Evolutionary conservation across 2,888 invertebrate species (phyloP).

Genomic region (Atherix ibis): DNA sequence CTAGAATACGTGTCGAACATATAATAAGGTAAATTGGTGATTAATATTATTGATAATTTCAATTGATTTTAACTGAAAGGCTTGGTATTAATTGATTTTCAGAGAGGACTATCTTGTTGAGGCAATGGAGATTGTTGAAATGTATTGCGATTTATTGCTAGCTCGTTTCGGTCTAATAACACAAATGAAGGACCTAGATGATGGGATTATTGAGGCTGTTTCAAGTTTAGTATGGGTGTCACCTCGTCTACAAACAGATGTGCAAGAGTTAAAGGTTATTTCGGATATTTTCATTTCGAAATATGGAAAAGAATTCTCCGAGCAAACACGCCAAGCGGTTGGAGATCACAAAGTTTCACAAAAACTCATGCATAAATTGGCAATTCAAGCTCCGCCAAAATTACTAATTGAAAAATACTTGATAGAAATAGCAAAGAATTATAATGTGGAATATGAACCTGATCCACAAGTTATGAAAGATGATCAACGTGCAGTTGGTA

Average conservation of each 20-base stretch:
- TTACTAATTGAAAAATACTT: conserved; percentile 82
- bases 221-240: conserved; percentile 96
- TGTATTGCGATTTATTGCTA: conserved; percentile 94
- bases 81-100: conserved; percentile 1
- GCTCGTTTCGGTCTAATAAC: conserved; percentile 93
- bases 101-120: conserved; percentile 98
- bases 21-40: conserved; percentile 57
- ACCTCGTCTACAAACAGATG: conserved; percentile 76
- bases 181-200: conserved; percentile 92
- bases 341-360: conserved; percentile 79
- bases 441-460: conserved; percentile 86
- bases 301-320: conserved; percentile 87
- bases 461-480: conserved; percentile 83
- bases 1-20: conserved; percentile 94
- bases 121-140: conserved; percentile 97
- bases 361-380: conserved; percentile 84
- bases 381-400: conserved; percentile 89
- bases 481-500: conserved; percentile 35
- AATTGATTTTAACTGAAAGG: too few relatives aligned
- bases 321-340: conserved; percentile 75
- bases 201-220: conserved; percentile 89
- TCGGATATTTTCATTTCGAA: conserved; percentile 78
- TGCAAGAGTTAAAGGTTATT: conserved; percentile 64
- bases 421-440: conserved; percentile 92
- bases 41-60: conserved; percentile 11